These are phyloP conservation scores for Dolomedes plantarius DNA, from an alignment of 2,888 invertebrate genomes.

Conservation along the genomic window DNA sequence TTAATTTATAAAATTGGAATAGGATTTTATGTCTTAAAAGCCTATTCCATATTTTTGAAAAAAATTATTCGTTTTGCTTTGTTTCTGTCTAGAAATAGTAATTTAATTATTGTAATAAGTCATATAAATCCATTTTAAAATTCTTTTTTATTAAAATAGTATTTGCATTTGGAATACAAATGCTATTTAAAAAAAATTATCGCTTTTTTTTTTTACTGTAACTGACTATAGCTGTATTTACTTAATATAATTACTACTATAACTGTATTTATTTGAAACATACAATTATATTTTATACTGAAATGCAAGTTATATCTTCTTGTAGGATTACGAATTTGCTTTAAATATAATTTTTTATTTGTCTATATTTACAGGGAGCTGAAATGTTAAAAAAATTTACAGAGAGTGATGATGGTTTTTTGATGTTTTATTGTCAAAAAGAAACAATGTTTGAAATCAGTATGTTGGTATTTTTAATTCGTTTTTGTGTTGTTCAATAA, in stretches of 20 bases:
- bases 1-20: too few species aligned
- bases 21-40: too few species aligned
- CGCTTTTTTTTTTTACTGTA: too few species aligned
- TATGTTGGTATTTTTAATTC: constrained; percentile 17
- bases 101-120: too few species aligned
- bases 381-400: constrained; percentile 35
- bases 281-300: too few species aligned
- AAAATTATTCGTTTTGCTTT: too few species aligned
- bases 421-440: constrained; percentile 42
- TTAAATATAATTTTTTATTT: too few species aligned
- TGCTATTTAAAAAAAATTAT: neutral
- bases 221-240: too few species aligned
- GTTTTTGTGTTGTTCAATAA: neutral
- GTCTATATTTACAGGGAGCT: constrained; percentile 33
- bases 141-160: neutral
- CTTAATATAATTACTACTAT: too few species aligned
- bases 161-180: neutral
- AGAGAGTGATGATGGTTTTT: neutral
- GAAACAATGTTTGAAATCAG: constrained; percentile 27
- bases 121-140: neutral
- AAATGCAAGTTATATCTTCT: neutral
- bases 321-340: neutral
- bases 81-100: too few species aligned
- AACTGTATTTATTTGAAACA: too few species aligned
- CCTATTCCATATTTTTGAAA: too few species aligned